Evolutionary conservation across 2,888 invertebrate genomes (phyloP).

Genomic region (Pristionchus fissidentatus): DNA sequence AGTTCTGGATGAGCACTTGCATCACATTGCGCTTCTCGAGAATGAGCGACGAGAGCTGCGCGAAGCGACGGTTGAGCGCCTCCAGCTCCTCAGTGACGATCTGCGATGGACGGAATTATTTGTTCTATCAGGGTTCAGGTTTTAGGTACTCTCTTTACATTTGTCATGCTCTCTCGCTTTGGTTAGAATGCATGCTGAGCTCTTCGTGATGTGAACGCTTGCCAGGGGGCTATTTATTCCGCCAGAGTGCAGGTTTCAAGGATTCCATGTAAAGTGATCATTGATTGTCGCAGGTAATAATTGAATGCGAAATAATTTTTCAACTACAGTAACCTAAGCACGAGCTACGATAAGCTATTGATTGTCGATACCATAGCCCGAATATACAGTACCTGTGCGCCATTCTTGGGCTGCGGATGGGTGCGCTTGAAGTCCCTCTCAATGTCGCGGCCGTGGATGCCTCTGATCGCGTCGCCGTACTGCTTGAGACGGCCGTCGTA

Average conservation of each 20-base stretch:
- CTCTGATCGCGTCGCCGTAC: slow-evolving; percentile 85
- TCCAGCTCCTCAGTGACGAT: slow-evolving; percentile 74
- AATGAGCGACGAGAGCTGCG: slow-evolving; percentile 74
- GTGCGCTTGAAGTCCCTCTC: slow-evolving; percentile 67
- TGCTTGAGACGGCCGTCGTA: slow-evolving; percentile 88
- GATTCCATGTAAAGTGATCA: background rate
- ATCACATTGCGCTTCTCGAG: slow-evolving; percentile 75
- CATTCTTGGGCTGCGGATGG: slow-evolving; percentile 73
- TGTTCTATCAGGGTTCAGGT: too few relatives aligned
- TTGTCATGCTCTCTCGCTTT: background rate
- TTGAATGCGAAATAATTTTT: background rate
- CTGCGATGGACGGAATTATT: background rate
- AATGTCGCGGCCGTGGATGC: slow-evolving; percentile 69
- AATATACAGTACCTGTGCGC: slow-evolving; percentile 63
- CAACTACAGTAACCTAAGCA: background rate
- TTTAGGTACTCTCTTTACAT: too few relatives aligned
- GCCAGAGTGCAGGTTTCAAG: too few relatives aligned
- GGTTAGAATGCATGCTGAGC: background rate
- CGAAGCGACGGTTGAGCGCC: slow-evolving; percentile 75
- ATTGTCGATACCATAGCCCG: too few relatives aligned
- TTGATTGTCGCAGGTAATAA: background rate
- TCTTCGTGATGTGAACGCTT: too few relatives aligned
- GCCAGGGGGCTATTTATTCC: too few relatives aligned
- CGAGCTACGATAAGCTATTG: background rate
- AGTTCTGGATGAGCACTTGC: slow-evolving; percentile 75